Percentiles rank a stretch among this genome's conserved stretches.
Evolutionary conservation across 2,797 vertebrate species (phyloP).

Genomic region (Harpagifer antarcticus): DNA sequence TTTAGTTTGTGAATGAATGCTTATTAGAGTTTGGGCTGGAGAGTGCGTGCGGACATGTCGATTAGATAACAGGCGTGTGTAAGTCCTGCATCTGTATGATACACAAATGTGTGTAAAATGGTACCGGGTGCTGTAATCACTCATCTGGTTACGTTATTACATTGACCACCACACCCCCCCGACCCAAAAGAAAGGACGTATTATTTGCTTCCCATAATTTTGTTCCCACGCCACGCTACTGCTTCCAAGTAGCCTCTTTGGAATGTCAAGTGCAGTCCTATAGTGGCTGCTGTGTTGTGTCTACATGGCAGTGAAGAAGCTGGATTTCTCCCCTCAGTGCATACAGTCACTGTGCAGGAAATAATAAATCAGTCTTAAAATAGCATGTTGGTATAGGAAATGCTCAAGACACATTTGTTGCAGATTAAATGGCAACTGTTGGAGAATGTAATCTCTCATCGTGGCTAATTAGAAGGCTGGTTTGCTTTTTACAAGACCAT

Average conservation of each 20-base stretch:
- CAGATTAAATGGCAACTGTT: constrained; percentile 11
- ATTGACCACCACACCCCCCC: too few species aligned
- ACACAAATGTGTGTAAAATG: too few species aligned
- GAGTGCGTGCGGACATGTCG: too few species aligned
- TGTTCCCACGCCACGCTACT: too few species aligned
- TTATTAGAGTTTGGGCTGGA: too few species aligned
- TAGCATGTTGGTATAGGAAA: constrained; percentile 30
- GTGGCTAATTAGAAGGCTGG: background rate
- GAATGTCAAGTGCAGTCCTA: constrained; percentile 74
- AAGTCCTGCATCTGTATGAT: too few species aligned
- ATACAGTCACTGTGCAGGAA: constrained; percentile 54
- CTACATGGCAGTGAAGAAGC: constrained; percentile 29
- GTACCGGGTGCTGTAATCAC: too few species aligned
- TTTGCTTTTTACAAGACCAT: background rate
- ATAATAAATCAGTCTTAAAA: constrained; percentile 57
- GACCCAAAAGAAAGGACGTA: too few species aligned
- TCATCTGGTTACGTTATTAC: too few species aligned
- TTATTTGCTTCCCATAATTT: too few species aligned
- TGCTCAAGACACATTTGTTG: constrained; percentile 16
- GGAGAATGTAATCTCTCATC: background rate
- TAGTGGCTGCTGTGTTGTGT: constrained; percentile 56
- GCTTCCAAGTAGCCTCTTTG: constrained; percentile 61
- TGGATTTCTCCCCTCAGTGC: background rate
- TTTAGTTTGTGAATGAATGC: too few species aligned
- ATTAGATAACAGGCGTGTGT: too few species aligned